Percentiles rank a stretch among this genome's conserved stretches.
Evolutionary conservation across 1,140 invertebrate genomes (phyloP).

Genomic region (Cydia amplana): DNA sequence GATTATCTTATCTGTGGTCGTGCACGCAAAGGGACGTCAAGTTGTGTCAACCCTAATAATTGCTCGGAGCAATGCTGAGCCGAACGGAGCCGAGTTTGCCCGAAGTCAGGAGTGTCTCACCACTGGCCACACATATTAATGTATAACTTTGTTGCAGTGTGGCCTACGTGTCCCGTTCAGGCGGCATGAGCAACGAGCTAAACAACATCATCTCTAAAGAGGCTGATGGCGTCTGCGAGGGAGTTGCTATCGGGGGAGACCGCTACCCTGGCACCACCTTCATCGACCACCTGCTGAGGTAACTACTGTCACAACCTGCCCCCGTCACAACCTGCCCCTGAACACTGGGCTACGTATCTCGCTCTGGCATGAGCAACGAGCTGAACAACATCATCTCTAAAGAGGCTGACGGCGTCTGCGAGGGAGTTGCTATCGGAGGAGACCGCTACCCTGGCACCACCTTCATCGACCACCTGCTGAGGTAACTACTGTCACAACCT

Average conservation of each 20-base stretch:
- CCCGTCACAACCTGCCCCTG: no score
- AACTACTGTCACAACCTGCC: constrained; percentile 27
- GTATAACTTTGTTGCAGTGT: constrained; percentile 84
- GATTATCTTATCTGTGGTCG: no score
- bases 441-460: constrained; percentile 99
- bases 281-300: constrained; percentile 97
- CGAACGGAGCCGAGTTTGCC: no score
- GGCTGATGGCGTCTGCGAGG: constrained; percentile 98
- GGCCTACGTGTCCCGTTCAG: constrained; percentile 98
- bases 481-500: constrained; percentile 76
- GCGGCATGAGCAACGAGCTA: constrained; percentile 99
- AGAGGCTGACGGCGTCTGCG: constrained; percentile 97
- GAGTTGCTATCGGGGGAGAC: constrained; percentile 99
- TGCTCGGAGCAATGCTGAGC: no score
- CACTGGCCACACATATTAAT: not conserved
- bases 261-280: constrained; percentile 99
- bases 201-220: constrained; percentile 99
- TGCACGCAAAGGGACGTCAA: no score
- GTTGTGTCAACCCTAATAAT: no score
- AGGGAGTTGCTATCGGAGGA: constrained; percentile 99
- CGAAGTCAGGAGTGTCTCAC: no score
- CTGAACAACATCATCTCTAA: constrained; percentile 99
- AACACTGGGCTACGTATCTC: constrained; percentile 94
- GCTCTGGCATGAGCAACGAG: constrained; percentile 99
- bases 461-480: constrained; percentile 98